phyloP scores from a whole-genome alignment of 2,888 invertebrate genomes.

The Lepidocyrtoides sp. region DNA sequence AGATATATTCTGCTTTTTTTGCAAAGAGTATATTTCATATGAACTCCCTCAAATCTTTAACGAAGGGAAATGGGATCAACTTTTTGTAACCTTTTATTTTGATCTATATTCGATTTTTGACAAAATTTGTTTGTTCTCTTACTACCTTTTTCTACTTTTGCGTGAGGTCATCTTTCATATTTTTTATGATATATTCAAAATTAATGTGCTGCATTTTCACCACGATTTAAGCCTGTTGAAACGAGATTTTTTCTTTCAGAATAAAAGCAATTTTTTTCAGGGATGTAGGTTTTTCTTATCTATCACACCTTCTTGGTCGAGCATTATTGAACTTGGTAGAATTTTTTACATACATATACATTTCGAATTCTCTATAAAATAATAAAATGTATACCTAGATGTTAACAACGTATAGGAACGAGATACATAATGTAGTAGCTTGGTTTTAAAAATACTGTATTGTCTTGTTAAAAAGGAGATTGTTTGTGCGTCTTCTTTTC shows the following conservation, averaged over 20 bases:
- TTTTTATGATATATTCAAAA: no score
- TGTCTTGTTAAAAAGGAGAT: background rate
- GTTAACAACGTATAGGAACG: no score
- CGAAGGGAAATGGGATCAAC: background rate
- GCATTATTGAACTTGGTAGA: no score
- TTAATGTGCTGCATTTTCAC: slow-evolving; percentile 30
- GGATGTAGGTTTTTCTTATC: background rate
- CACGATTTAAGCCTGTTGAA: slow-evolving; percentile 14
- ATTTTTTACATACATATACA: no score
- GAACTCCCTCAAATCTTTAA: background rate
- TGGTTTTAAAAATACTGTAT: no score
- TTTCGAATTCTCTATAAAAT: no score
- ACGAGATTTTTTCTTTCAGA: slow-evolving; percentile 19
- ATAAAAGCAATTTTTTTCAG: background rate
- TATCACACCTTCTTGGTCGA: no score
- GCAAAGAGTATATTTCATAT: slow-evolving; percentile 18
- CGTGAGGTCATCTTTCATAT: slow-evolving; percentile 17
- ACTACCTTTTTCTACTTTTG: background rate
- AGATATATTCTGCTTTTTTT: background rate
- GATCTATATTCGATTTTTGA: background rate
- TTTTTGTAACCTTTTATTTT: slow-evolving; percentile 2
- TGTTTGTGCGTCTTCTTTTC: background rate
- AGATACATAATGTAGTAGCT: no score
- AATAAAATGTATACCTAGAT: no score
- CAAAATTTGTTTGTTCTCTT: slow-evolving; percentile 16